Evolutionary conservation across 1,140 invertebrate species (phyloP).

Genomic region (Bombus fervidus): DNA sequence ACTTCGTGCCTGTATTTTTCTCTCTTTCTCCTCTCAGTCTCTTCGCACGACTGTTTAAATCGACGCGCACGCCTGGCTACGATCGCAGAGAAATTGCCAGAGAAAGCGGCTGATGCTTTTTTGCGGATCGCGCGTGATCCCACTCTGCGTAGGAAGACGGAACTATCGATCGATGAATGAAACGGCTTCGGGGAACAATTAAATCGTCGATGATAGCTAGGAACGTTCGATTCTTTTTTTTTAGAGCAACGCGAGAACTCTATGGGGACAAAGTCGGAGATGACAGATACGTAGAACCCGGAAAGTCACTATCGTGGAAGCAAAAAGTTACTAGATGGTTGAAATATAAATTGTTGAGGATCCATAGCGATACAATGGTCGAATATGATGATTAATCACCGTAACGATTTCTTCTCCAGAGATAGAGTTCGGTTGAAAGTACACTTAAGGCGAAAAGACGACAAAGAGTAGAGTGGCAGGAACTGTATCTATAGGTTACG

Average conservation of each 20-base stretch:
- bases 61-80: not conserved
- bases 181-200: conserved; percentile 31
- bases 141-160: conserved; percentile 39
- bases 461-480: no score
- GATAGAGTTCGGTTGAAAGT: not conserved
- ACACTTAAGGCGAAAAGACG: not conserved
- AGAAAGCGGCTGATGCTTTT: conserved; percentile 21
- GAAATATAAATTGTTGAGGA: not conserved
- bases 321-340: no score
- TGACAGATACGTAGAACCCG: no score
- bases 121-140: conserved; percentile 1
- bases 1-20: not conserved
- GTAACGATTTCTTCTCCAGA: not conserved
- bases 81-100: conserved; percentile 29
- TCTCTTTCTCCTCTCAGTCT: not conserved
- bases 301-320: no score
- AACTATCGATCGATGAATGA: conserved; percentile 40
- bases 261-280: not conserved
- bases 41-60: not conserved
- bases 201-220: not conserved
- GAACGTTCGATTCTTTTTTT: not conserved
- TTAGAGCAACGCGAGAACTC: not conserved
- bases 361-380: not conserved
- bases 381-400: not conserved
- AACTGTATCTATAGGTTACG: no score